Evolutionary conservation across 2,113 vertebrate genomes (phyloP), one percentile per base, ranked within the genome.

Genomic region (Halcyon malimbica): DNA sequence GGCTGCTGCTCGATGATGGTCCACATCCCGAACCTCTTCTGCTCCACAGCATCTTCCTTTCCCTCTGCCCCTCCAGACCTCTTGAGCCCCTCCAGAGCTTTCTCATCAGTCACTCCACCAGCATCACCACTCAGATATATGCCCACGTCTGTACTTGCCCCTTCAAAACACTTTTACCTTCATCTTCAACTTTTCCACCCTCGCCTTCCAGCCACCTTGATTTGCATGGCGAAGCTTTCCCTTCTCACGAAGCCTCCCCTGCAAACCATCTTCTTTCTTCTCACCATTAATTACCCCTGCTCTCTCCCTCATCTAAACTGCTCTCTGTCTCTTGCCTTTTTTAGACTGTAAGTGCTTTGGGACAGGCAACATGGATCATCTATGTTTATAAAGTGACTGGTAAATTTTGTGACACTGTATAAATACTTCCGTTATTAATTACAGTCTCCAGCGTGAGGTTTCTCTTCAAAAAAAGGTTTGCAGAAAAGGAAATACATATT

Each of bases 341-440:
- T 97, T 97, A 96, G 95, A 10, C 89, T 6, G 23, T 84, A 76
- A 96, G 92, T 87, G 83, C 95, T 91, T 95, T 94, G 95, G 94
- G 94, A 90, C 92, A 86, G 67, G 92, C 83, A 96, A 70, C 91
- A 87, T 87, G 74, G 78, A 94, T 96, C 95, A 94, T 89, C 81
- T 26, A 1, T 96, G 96, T 96, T 95, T 97, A 97, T 83, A 89
- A 83, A 96, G 75, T 46, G 91, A 69, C 91, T 79, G 89, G 94
- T 94, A 94, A 87, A 83, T 96, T 95, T 77, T 94, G 67, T 89
- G 83, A 94, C 93, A 87, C 87, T 94, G 89, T 96, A 94, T 96
- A 97, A 96, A 97, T 91, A 93, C 87, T 95, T 92, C 93, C 77
- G 67, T 96, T 95, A 97, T 96, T 96, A 94, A 96, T 96, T 95